Percentiles rank a stretch among this genome's conserved stretches.
Evolutionary conservation across 92 coral and sea anemone species (phyloP).

Genomic region (Virgularia gustaviana): DNA sequence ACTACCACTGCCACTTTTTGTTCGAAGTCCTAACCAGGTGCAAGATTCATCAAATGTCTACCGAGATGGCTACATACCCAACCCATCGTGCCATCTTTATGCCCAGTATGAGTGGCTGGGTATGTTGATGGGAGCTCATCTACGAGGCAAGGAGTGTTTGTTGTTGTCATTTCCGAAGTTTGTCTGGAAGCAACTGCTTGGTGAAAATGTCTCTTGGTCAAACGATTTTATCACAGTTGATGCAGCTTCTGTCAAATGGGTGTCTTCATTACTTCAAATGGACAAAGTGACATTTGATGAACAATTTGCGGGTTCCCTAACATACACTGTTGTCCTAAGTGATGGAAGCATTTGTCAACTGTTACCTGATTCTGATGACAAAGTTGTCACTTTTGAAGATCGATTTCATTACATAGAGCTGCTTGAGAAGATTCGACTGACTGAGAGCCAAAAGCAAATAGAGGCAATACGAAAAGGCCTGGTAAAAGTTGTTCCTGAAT

Average conservation of each 20-base stretch:
- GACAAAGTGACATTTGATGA: slow-evolving; percentile 75
- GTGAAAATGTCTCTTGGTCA: slow-evolving; percentile 91
- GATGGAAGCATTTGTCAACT: slow-evolving; percentile 73
- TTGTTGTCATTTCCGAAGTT: slow-evolving; percentile 83
- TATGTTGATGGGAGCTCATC: slow-evolving; percentile 93
- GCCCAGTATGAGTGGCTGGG: slow-evolving; percentile 94
- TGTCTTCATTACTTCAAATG: slow-evolving; percentile 68
- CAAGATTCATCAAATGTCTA: slow-evolving; percentile 97
- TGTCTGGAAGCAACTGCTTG: slow-evolving; percentile 89
- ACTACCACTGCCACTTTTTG: slow-evolving; percentile 76
- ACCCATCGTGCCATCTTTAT: slow-evolving; percentile 84
- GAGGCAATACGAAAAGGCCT: slow-evolving; percentile 89
- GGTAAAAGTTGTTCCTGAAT: slow-evolving; percentile 85
- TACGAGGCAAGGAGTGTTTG: slow-evolving; percentile 87
- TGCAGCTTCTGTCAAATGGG: slow-evolving; percentile 79
- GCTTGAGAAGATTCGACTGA: slow-evolving; percentile 72
- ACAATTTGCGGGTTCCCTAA: slow-evolving; percentile 79
- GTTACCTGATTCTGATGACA: slow-evolving; percentile 76
- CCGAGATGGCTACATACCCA: slow-evolving; percentile 92
- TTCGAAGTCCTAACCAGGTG: slow-evolving; percentile 94
- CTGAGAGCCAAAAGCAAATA: slow-evolving; percentile 74
- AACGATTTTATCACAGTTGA: slow-evolving; percentile 90
- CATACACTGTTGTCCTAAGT: slow-evolving; percentile 80
- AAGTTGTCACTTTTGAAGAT: slow-evolving; percentile 76
- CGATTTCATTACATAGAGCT: slow-evolving; percentile 64